These are phyloP conservation scores for Hymenopus coronatus DNA, from an alignment of 2,888 invertebrate genomes.

Conservation along the genomic window DNA sequence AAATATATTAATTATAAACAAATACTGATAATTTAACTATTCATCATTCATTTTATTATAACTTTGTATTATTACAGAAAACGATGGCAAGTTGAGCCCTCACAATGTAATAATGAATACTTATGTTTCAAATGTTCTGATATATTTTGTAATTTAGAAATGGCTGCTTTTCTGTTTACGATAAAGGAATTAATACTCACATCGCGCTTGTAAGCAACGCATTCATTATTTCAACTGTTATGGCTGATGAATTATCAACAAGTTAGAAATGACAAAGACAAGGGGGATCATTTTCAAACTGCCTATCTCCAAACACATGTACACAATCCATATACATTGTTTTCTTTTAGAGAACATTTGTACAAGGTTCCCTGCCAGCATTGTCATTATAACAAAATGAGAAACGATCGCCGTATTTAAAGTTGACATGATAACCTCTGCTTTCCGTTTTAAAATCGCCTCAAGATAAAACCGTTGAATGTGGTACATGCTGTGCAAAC, in stretches of 20 bases:
- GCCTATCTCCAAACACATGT: neutral
- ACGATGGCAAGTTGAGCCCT: too few species aligned
- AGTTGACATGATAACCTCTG: neutral
- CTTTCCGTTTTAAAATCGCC: neutral
- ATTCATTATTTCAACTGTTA: too few species aligned
- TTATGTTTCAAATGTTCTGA: too few species aligned
- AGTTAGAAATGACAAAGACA: neutral
- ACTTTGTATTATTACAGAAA: too few species aligned
- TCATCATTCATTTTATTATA: too few species aligned
- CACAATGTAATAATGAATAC: too few species aligned
- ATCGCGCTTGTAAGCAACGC: too few species aligned
- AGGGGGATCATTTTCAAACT: neutral
- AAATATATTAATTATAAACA: too few species aligned
- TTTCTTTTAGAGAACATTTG: neutral
- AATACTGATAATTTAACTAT: too few species aligned
- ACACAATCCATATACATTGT: neutral
- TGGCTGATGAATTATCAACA: neutral
- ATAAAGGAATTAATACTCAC: too few species aligned
- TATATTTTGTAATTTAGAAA: too few species aligned
- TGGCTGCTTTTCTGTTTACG: too few species aligned
- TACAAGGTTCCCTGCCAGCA: neutral
- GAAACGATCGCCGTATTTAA: neutral
- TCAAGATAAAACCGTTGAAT: neutral
- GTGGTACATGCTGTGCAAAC: neutral
- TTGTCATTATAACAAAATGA: neutral